Evolutionary conservation across 2,797 vertebrate species (phyloP), one percentile per base, ranked within the genome.

Genomic region (Sebastes baramenuke): DNA sequence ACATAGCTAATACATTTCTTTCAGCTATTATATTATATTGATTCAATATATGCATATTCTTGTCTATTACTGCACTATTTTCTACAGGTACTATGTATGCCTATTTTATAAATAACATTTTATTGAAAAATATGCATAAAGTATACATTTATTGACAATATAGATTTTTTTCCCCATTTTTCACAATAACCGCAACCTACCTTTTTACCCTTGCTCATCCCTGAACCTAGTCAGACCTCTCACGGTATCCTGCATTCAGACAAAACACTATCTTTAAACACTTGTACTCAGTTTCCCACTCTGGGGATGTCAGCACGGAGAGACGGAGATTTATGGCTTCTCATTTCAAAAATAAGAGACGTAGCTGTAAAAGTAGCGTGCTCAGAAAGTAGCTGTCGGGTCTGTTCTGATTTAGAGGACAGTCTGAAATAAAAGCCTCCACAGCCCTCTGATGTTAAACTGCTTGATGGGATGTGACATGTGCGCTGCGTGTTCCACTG

Each of bases 371-470:
- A 20, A 52, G 56, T 72, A 77, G 54, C 0, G 4, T 54, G 69
- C 59, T 82, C 52, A 29, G 12, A 58, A 72, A 69, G 72, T 72
- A 42, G 34, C 49, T 69, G 79, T 22, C 6, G 3, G 75, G 68
- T 79, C 78, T 46, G 72, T 27, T 81, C 67, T 67, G 64, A 79
- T 81, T 81, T 79, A 65, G 79, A 76, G 72, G 79, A 81, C 32
- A 8, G 71, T 60, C 64, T 64, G 64, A 66, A 69, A 76, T 60
- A 66, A 84, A 83, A 87, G 58, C 61, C 78, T 66, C 36, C 3
- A 4, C 46, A 27, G 60, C 29, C 24, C 22, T 83, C 24, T 72
- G 77, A 78, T 68, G 75, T 59, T 46, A 20, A 34, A 83, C 61
- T 29, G 61, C 61, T 52, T 78, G 72, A 87, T 79, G 58, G 49